Evolutionary conservation across 2,797 vertebrate species (phyloP), one percentile per base, ranked within the genome.

Genomic region (Hemibagrus guttatus): DNA sequence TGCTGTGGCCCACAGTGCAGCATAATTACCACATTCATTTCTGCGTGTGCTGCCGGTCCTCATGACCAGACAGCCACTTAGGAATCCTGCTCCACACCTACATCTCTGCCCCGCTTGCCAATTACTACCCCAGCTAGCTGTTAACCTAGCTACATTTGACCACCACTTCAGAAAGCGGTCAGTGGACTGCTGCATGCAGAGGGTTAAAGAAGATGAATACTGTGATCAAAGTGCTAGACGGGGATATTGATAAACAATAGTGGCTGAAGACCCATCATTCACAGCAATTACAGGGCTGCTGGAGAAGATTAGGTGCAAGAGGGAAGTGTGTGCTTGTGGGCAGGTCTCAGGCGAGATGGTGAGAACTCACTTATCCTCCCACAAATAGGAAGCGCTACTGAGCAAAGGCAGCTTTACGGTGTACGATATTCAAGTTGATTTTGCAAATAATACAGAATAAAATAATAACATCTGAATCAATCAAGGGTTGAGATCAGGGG

Each of bases 11-110:
- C 86, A 87, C 88, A 89, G 90, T 83, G 89, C 85, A 81, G 85
- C 82, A 85, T 90, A 89, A 91, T 90, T 91, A 91, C 87, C 86
- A 85, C 89, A 90, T 89, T 91, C 83, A 91, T 92, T 92, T 89
- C 85, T 78, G 86, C 61, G 61, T 42, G 86, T 58, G 66, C 88
- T 86, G 81, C 80, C 82, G 81, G 86, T 84, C 86, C 88, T 86
- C 85, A 21, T 86, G 89, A 89, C 88, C 90, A 90, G 84, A 91
- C 86, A 91, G 89, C 84, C 85, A 87, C 86, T 89, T 88, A 90
- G 58, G 75, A 84, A 82, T 83, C 82, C 74, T 23, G 11, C 81
- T 71, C 81, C 75, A 76, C 84, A 86, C 79, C 85, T 84, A 66
- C 46, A 56, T 69, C 72, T 81, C 76, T 49, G 46, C 46, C 82